Conservation (phyloP, 2,113 vertebrate genomes). For the Nettapus auritus region DNA sequence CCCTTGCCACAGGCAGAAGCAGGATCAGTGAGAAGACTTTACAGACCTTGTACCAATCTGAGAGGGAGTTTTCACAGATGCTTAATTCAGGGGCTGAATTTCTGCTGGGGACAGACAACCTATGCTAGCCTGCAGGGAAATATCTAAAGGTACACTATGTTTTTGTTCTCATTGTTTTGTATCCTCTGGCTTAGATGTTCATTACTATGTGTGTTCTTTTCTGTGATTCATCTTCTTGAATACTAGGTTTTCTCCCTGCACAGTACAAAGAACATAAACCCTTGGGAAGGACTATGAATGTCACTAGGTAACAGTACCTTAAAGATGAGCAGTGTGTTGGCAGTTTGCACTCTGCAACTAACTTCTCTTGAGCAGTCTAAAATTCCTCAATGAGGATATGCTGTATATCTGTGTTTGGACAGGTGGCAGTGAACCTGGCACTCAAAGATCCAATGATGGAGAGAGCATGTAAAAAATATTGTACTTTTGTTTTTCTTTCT, state of each 20-base stretch:
- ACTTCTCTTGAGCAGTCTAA: background rate
- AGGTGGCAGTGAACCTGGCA: background rate
- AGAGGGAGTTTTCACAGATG: background rate
- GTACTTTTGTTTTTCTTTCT: background rate
- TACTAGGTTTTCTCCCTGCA: background rate
- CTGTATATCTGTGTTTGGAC: background rate
- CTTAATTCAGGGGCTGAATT: background rate
- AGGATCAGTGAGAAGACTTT: background rate
- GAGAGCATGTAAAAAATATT: background rate
- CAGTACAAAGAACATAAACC: background rate
- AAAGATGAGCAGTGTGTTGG: background rate
- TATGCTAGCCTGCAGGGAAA: background rate
- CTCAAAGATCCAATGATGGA: background rate
- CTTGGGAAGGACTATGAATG: background rate
- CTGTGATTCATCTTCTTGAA: background rate
- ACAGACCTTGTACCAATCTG: background rate
- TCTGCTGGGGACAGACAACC: background rate
- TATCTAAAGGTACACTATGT: background rate
- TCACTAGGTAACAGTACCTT: background rate
- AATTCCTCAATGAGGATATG: background rate
- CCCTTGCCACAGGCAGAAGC: background rate
- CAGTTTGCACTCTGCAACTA: background rate
- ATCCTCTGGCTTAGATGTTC: background rate
- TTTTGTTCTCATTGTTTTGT: background rate
- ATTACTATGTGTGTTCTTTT: background rate